A percentile compares a stretch with the other conserved stretches of the same genome.
Evolutionary conservation across 2,113 vertebrate genomes (phyloP).

Genomic region (Pelodiscus sinensis): DNA sequence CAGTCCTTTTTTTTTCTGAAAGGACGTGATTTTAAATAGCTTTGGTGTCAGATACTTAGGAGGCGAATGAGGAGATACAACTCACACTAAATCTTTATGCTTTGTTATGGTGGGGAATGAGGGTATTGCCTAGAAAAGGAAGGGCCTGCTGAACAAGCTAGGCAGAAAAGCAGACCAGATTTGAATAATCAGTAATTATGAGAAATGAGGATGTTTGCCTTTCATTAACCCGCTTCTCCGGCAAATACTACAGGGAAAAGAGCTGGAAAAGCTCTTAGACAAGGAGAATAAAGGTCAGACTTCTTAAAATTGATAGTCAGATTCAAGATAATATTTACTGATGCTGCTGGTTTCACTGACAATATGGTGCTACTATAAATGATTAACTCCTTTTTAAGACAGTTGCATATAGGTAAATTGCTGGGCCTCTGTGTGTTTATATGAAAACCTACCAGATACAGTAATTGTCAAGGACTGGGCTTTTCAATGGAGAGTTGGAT

Average conservation of each 20-base stretch:
- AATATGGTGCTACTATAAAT: slow-evolving; percentile 65
- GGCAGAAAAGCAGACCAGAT: slow-evolving; percentile 12
- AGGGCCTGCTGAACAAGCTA: slow-evolving; percentile 17
- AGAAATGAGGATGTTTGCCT: slow-evolving; percentile 47
- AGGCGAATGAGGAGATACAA: background rate
- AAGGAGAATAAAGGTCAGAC: slow-evolving; percentile 10
- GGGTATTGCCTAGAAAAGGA: slow-evolving; percentile 23
- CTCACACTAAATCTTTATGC: background rate
- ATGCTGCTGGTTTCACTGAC: slow-evolving; percentile 61
- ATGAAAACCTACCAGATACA: slow-evolving; percentile 40
- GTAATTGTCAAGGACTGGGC: background rate
- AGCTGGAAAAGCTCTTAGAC: slow-evolving; percentile 34
- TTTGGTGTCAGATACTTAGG: background rate
- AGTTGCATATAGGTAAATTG: slow-evolving; percentile 66
- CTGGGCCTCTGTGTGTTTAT: slow-evolving; percentile 37
- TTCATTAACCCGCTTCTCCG: slow-evolving; percentile 40
- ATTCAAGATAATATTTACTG: slow-evolving; percentile 48
- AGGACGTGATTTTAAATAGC: background rate
- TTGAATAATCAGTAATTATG: slow-evolving; percentile 2
- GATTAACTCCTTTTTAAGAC: slow-evolving; percentile 65
- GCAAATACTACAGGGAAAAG: slow-evolving; percentile 30
- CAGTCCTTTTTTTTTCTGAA: background rate
- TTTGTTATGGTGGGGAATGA: background rate
- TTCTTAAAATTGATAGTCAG: slow-evolving; percentile 52
- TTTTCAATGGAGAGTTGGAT: too few relatives aligned